A percentile compares a stretch with the other conserved stretches of the same genome.
These are phyloP conservation scores for Brachionus plicatilis DNA, from an alignment of 1,140 invertebrate genomes.

Conservation along the genomic window DNA sequence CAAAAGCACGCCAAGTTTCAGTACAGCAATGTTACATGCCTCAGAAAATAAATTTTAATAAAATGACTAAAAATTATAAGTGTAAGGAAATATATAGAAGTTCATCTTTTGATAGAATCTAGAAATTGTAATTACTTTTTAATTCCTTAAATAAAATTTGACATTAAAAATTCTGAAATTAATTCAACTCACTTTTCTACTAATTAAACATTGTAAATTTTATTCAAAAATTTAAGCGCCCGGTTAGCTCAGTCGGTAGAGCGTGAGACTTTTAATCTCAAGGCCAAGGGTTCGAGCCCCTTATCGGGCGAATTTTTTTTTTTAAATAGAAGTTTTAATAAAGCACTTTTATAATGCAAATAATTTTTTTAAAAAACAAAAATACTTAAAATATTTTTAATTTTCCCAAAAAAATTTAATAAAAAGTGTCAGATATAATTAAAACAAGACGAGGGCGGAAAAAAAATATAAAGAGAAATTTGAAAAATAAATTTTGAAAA, in stretches of 20 bases:
- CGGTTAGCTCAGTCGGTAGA: background rate
- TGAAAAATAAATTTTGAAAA: too few relatives aligned
- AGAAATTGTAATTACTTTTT: background rate
- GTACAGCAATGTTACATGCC: background rate
- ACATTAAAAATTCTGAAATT: too few relatives aligned
- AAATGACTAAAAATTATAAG: background rate
- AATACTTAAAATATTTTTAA: too few relatives aligned
- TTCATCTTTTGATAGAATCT: background rate
- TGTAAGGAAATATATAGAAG: constrained; percentile 5
- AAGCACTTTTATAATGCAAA: too few relatives aligned
- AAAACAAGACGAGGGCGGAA: too few relatives aligned
- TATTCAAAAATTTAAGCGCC: background rate
- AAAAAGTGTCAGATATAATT: too few relatives aligned
- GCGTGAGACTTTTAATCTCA: background rate
- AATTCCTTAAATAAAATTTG: background rate
- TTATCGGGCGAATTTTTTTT: background rate
- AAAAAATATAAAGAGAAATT: too few relatives aligned
- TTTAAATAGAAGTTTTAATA: too few relatives aligned
- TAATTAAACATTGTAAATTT: too few relatives aligned
- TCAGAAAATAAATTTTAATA: background rate
- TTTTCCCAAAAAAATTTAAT: too few relatives aligned
- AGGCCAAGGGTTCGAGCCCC: background rate
- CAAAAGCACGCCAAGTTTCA: background rate
- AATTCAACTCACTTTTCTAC: too few relatives aligned
- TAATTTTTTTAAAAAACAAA: too few relatives aligned